Evolutionary conservation across 2,797 vertebrate genomes (phyloP).

Genomic region (Ptychadena robeensis): DNA sequence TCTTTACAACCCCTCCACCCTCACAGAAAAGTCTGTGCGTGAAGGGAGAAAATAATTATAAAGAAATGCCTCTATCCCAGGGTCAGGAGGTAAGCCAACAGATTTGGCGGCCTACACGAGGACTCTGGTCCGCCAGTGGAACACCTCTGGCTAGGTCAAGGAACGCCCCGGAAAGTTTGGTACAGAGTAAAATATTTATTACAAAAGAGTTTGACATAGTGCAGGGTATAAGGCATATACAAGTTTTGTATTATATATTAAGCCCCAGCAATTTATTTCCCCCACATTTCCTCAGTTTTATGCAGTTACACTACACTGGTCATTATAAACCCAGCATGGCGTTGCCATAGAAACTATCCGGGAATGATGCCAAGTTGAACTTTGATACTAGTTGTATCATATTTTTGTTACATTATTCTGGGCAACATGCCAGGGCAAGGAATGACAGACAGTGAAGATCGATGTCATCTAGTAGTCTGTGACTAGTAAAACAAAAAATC

Average conservation of each 20-base stretch:
- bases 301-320: constrained; percentile 36
- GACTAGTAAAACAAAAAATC: constrained; percentile 18
- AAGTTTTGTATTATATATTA: constrained; percentile 24
- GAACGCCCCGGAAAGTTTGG: neutral
- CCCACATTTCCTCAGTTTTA: constrained; percentile 14
- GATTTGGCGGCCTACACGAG: neutral
- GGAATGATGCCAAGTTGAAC: constrained; percentile 45
- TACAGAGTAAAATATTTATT: neutral
- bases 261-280: constrained; percentile 14
- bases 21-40: neutral
- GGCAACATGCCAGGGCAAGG: constrained; percentile 30
- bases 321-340: constrained; percentile 25
- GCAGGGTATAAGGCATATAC: neutral
- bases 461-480: constrained; percentile 41
- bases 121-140: neutral
- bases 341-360: constrained; percentile 46
- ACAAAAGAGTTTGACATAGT: neutral
- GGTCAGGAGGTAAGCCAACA: neutral
- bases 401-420: constrained; percentile 41
- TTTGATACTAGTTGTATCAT: constrained; percentile 50
- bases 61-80: neutral
- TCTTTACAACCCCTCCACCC: neutral
- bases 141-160: neutral
- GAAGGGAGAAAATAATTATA: neutral
- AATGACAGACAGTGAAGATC: constrained; percentile 38